Evolutionary conservation across 2,797 vertebrate species (phyloP), one percentile per base, ranked within the genome.

Genomic region (Phyllotis vaccarum): DNA sequence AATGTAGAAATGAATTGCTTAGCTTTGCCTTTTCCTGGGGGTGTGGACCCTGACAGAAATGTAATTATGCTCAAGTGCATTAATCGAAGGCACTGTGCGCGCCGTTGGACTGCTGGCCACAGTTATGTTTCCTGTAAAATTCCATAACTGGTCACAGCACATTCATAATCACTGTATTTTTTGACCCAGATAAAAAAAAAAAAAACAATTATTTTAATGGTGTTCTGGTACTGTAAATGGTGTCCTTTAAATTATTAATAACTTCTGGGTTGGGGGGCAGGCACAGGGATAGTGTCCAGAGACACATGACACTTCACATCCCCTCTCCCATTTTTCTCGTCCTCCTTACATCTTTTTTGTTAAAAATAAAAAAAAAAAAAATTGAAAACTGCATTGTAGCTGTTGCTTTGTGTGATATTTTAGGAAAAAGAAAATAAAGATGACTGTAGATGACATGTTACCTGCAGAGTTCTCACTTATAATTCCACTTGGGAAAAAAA

Each of bases 171-270:
- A 99, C 99, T 99, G 99, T 99, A 99, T 98, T 99, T 99, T 99
- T 99, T 97, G 97, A 98, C 98, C 97, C 98, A 97, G 98, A 98
- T 98, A 11, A 98, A 98, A 98, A 98, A 98, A n/a, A n/a, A 98
- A 98, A 97, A 98, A 98, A 58, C 56, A 87, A 52, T 98, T 98
- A 98, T 98, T 99, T 98, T 98, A 98, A 98, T 98, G 98, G 97
- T 97, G 98, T 98, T 99, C 99, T 99, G 99, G 99, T 99, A 99
- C 99, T 99, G 99, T 99, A 99, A 98, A 98, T 99, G 99, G 99
- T 99, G 98, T 99, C 99, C 98, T 99, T 97, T 97, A 99, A 99
- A 99, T 99, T 99, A 99, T 99, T 99, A 99, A 99, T 98, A 98
- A 98, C 98, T 98, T 98, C 99, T 99, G 99, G 99, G 98, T 68